Evolutionary conservation across 2,797 vertebrate genomes (phyloP), one percentile per base, ranked within the genome.

Genomic region (Etheostoma perlongum): DNA sequence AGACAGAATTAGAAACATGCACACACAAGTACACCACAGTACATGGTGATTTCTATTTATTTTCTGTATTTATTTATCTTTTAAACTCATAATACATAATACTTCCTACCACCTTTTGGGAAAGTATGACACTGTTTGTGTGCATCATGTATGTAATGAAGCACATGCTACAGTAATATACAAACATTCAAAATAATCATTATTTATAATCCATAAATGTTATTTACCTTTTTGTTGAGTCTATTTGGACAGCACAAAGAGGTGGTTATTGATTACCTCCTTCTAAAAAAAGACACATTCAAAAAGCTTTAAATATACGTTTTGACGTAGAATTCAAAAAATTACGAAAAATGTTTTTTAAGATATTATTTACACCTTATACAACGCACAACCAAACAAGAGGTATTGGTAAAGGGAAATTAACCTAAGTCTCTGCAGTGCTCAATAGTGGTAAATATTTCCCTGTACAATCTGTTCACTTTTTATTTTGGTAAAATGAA

Each of bases 1-100:
- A 65, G 79, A 58, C 79, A 60, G 52, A 87, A 82, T 83, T 87
- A 87, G 76, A 82, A 78, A 42, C 77, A 51, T 21, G 9, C 60
- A 53, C 61, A 52, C 5, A 61, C 36, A 11, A 51, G 1, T 11
- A 30, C 23, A 6, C 46, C 8, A 25, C 54, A 62, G 23, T 30
- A 25, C 51, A 40, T 19, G 21, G 15, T 62, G 78, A 78, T 44
- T 84, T 73, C 54, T 81, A 15, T 81, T 82, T 80, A 48, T 80
- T 73, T 49, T 60, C 33, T 74, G 51, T 79, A 70, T 68, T 78
- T 75, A 72, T 74, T 76, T 55, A 66, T 82, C 46, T 85, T 76
- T 76, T 36, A 61, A 76, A 72, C 51, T 65, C 60, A 69, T 84
- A 54, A 82, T 80, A 54, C 68, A 85, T 80, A 78, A 82, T 79